Evolutionary conservation across 2,888 invertebrate genomes (phyloP).

Genomic region (Orthosia gothica): DNA sequence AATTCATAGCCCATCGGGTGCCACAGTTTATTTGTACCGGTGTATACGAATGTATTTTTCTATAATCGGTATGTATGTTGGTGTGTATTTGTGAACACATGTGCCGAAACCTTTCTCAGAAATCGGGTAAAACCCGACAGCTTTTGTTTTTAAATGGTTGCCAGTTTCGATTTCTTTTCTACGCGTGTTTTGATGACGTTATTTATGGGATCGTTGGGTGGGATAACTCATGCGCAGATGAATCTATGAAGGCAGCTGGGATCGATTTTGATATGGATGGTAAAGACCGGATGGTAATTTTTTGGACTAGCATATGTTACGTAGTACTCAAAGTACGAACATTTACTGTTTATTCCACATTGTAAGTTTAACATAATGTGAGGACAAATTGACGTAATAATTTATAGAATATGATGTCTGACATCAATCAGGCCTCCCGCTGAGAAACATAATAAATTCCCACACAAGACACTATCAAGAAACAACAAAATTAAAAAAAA

Average conservation of each 20-base stretch:
- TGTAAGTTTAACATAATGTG: constrained; percentile 12
- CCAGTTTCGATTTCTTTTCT: constrained; percentile 12
- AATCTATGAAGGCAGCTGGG: neutral
- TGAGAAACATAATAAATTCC: constrained; percentile 18
- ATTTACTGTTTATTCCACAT: constrained; percentile 9
- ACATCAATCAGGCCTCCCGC: constrained; percentile 20
- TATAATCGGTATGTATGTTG: constrained; percentile 6
- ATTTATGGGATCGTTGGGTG: constrained; percentile 21
- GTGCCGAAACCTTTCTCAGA: constrained; percentile 60
- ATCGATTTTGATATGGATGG: neutral
- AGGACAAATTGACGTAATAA: constrained; percentile 22
- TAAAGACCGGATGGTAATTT: neutral
- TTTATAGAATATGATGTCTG: constrained; percentile 26
- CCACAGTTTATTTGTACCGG: constrained; percentile 51
- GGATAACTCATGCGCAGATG: constrained; percentile 20
- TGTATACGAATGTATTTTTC: neutral
- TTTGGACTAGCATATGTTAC: neutral
- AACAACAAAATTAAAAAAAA: constrained; percentile 13
- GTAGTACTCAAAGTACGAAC: neutral
- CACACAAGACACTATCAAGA: constrained; percentile 13
- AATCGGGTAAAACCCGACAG: constrained; percentile 54
- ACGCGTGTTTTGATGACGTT: constrained; percentile 6
- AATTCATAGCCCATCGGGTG: constrained; percentile 60
- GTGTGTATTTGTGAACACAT: constrained; percentile 16
- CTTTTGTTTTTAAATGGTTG: constrained; percentile 44